Conservation (phyloP, 1,140 invertebrate species). For the Nautilus pompilius region DNA sequence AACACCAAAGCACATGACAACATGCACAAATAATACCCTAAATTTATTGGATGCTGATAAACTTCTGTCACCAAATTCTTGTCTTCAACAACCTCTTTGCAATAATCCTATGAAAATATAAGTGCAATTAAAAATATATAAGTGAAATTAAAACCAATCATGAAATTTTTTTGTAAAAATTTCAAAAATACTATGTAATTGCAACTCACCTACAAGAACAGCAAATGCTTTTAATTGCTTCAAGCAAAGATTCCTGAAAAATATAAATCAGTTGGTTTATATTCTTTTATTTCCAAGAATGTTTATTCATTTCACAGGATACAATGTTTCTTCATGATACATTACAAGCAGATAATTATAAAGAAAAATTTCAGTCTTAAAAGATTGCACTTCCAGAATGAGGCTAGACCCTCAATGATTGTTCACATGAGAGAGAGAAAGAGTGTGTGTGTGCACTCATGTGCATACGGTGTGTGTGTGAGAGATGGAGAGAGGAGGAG, state of each 20-base stretch:
- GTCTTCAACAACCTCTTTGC: slow-evolving; percentile 10
- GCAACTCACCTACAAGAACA: slow-evolving; percentile 67
- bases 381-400: background rate
- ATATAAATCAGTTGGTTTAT: slow-evolving; percentile 10
- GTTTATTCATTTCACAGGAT: background rate
- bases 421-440: background rate
- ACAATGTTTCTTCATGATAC: background rate
- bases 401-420: background rate
- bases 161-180: background rate
- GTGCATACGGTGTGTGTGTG: too few relatives aligned
- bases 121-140: background rate
- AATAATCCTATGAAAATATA: slow-evolving; percentile 10
- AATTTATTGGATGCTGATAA: too few relatives aligned
- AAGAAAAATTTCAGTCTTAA: background rate
- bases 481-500: too few relatives aligned
- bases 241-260: slow-evolving; percentile 66
- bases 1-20: too few relatives aligned
- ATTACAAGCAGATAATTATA: background rate
- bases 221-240: slow-evolving; percentile 71
- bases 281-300: background rate
- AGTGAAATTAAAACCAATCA: background rate
- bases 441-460: background rate
- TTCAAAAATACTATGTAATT: background rate
- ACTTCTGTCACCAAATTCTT: too few relatives aligned
- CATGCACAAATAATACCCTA: too few relatives aligned